phyloP scores from a whole-genome alignment of 1,140 invertebrate genomes.

The Neuroterus valhalla region DNA sequence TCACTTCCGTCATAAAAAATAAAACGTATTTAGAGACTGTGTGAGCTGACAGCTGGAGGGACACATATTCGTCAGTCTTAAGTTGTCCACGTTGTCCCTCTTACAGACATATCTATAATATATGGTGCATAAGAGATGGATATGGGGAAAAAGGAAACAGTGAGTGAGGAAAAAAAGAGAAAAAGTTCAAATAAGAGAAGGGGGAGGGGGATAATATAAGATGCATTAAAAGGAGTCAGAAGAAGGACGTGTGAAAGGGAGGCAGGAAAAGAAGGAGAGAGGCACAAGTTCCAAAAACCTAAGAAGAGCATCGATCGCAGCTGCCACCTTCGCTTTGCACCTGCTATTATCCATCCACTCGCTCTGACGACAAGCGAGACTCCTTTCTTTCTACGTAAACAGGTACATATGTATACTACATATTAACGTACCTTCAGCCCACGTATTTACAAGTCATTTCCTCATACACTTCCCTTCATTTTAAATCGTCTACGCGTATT shows the following conservation, averaged over 20 bases:
- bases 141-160: conserved; percentile 4
- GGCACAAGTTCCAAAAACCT: conserved; percentile 64
- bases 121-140: conserved; percentile 32
- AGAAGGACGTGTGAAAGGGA: conserved; percentile 31
- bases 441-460: conserved; percentile 40
- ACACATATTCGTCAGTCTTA: neutral
- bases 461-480: neutral
- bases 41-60: conserved; percentile 37
- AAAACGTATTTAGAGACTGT: neutral
- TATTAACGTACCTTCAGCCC: conserved; percentile 42
- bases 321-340: conserved; percentile 69
- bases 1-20: neutral
- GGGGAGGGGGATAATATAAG: neutral
- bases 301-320: conserved; percentile 70
- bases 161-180: neutral
- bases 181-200: conserved; percentile 24
- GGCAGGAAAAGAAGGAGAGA: conserved; percentile 7
- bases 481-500: neutral
- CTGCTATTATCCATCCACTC: conserved; percentile 71
- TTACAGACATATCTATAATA: conserved; percentile 25
- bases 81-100: neutral
- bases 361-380: conserved; percentile 62
- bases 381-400: conserved; percentile 59
- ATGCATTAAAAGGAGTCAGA: neutral
- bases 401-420: conserved; percentile 46